Percentiles rank a stretch among this genome's conserved stretches.
phyloP scores from a whole-genome alignment of 2,888 invertebrate species.

The Acheta domesticus region DNA sequence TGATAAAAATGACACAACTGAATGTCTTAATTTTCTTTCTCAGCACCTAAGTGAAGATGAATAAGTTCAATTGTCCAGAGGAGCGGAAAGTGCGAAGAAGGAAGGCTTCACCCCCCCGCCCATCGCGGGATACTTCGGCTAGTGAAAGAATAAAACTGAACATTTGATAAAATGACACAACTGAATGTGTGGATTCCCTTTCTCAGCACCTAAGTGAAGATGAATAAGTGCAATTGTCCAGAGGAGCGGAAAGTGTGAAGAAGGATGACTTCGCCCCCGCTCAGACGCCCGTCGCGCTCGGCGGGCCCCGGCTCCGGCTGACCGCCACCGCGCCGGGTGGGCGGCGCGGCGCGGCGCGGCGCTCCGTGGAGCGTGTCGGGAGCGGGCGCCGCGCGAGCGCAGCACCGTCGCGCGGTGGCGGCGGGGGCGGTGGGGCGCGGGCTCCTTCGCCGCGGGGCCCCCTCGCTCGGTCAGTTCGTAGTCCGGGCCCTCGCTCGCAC shows the following conservation, averaged over 20 bases:
- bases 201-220: no score
- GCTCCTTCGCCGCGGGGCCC: background rate
- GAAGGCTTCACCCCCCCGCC: background rate
- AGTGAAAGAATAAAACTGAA: no score
- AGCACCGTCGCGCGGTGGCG: background rate
- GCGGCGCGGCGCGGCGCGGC: background rate
- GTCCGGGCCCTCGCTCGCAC: background rate
- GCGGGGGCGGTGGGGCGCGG: background rate
- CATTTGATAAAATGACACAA: no score
- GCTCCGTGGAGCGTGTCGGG: background rate
- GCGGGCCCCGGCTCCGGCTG: background rate
- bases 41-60: no score
- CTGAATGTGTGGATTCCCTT: no score
- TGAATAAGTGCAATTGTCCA: no score
- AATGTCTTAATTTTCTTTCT: no score
- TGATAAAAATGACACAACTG: no score
- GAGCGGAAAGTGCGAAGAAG: no score
- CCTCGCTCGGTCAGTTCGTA: constrained; percentile 1
- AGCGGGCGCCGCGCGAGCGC: background rate
- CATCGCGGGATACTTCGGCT: background rate
- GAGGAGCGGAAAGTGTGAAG: no score
- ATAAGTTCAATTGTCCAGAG: no score
- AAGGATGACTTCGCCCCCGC: background rate
- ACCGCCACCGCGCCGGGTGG: background rate
- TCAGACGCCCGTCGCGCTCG: background rate